Base-by-base conservation (phyloP, 2,113 vertebrate genomes). In the Platanista minor region DNA sequence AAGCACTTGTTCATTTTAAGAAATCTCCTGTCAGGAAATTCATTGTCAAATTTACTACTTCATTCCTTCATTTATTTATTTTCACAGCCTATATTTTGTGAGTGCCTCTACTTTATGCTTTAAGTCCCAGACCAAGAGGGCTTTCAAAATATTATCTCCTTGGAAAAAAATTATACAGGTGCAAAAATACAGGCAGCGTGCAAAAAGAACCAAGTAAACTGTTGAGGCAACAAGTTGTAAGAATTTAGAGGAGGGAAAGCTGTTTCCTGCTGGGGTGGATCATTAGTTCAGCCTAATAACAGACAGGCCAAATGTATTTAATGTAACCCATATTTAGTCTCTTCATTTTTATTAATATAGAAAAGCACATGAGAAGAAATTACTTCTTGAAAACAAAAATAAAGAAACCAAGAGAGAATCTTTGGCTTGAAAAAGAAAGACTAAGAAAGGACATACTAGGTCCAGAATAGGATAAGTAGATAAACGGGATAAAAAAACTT, bases 281-380 rank as follows among this genome's bases (percentile, higher is more conserved):
- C 13, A 46, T 64, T 69, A 75, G 11, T 49, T 96, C 52, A 87
- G 49, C 43, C 84, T 77, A 52, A 31, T 71, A 64, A 80, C 27
- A 81, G 36, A 61, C 3, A 33, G 33, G 36, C 31, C n/a, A 84
- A 57, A 64, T 18, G 17, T 41, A 64, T 59, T 75, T 94, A 93
- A 36, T 85, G 92, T 1, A 84, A 81, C 3, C 20, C 49, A 25
- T 46, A 87, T 61, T 66, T 66, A 67, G 87, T 81, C 57, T 96
- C 57, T 91, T 94, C 54, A 20, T 84, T 97, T 94, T 81, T 93
- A 39, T 86, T 88, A 75, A 77, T 54, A 49, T 4, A 93, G 66
- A 82, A 91, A 92, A 92, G 12, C 67, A 89, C 46, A 17, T 61
- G 81, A 83, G 78, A 94, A 67, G 59, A 69, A 87, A 80, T 86